Evolutionary conservation across 2,113 vertebrate genomes (phyloP).

Genomic region (Bettongia penicillata): DNA sequence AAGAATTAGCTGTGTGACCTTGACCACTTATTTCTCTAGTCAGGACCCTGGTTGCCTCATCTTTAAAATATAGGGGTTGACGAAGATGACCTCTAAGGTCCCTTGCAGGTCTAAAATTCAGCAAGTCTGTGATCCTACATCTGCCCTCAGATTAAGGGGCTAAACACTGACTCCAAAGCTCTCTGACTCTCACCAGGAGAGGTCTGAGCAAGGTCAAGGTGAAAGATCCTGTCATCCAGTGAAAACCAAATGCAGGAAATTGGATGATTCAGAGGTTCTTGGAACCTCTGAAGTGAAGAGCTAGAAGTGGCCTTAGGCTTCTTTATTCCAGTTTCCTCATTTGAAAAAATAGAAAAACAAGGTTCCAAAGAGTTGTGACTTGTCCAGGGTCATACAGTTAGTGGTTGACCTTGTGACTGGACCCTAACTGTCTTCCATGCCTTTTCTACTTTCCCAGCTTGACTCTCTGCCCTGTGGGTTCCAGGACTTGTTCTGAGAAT

Average conservation of each 20-base stretch:
- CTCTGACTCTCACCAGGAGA: neutral
- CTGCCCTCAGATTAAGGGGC: neutral
- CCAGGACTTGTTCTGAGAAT: neutral
- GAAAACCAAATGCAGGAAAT: neutral
- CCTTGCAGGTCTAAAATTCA: neutral
- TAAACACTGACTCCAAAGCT: neutral
- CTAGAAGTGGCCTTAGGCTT: neutral
- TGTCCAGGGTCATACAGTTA: neutral
- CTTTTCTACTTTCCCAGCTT: neutral
- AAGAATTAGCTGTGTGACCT: neutral
- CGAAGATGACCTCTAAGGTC: neutral
- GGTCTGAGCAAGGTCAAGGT: neutral
- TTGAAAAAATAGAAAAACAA: neutral
- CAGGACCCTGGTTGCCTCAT: neutral
- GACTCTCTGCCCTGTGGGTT: neutral
- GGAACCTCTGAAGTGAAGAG: neutral
- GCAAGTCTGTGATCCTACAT: neutral
- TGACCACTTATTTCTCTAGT: neutral
- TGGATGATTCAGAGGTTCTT: neutral
- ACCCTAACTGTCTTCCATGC: neutral
- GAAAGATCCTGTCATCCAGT: neutral
- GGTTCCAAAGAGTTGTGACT: neutral
- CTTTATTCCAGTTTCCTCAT: neutral
- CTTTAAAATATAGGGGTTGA: neutral
- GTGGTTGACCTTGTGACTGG: neutral